Evolutionary conservation across 2,797 vertebrate species (phyloP), one percentile per base, ranked within the genome.

Genomic region (Sebastes vulpes): DNA sequence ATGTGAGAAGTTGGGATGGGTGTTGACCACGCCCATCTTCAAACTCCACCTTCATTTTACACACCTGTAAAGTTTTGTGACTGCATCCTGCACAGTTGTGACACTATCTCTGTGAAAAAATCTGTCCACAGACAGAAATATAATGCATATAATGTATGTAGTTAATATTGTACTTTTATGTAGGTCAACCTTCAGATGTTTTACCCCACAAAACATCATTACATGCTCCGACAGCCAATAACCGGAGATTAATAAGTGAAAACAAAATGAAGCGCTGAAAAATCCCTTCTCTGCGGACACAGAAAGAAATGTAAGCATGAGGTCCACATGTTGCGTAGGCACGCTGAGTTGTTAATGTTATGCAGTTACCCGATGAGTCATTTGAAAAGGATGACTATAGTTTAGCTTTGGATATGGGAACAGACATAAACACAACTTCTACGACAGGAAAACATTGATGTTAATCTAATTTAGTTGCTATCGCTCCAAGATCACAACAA

Each of bases 351-450:
- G 82, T 83, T 87, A 75, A 84, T 76, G 42, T 82, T 78, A 46
- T 25, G 58, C 69, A 72, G 80, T 79, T 65, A 60, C 81, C 57
- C n/a, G 71, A 81, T 91, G 85, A 92, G 79, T 91, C 86, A 89
- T 74, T 59, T 42, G 31, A 61, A 76, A 86, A 68, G 23, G 59
- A 67, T 66, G 79, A 68, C 57, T 72, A 57, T 64, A 80, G 87
- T 89, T 92, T 65, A 54, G 52, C 63, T 74, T 53, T 48, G 72
- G 77, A 72, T 67, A 66, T 56, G 65, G 72, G 53, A 72, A 80
- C 25, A 81, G 21, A 64, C 61, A 56, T 53, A 84, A 82, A 84
- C 83, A 70, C n/a, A 35, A 65, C 46, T 32, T 65, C 42, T 7
- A 46, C 38, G 9, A 68, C n/a, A 56, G 66, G 23, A 71, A 83